Base-by-base conservation (phyloP, 2,797 vertebrate species). In the Numenius phaeopus region DNA sequence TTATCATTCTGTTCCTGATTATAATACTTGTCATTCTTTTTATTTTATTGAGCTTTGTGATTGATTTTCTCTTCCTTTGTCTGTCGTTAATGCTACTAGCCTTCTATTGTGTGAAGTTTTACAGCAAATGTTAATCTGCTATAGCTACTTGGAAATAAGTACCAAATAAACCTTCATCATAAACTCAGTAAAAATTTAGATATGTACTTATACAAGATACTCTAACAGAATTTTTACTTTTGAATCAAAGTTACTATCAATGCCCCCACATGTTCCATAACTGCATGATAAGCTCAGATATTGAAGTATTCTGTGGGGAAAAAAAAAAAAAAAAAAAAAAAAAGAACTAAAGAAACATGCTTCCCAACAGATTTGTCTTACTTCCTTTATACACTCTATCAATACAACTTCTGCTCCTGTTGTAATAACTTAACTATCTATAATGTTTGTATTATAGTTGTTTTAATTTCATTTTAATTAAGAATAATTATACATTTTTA, bases 1-100 rank as follows among this genome's bases (percentile, higher is more conserved):
- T 93, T 81, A 75, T 84, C 69, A 62, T 76, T 96, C 59, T 62
- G 34, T 90, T 95, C 46, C 23, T 84, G 57, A 87, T 88, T 94
- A 55, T 30, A 88, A 79, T 94, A 39, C 26, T 80, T 83, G 75
- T 84, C 73, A 76, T 90, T 88, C 42, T 86, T 91, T 67, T 73
- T 54, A 71, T 81, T 15, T 87, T 89, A 54, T 52, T 97, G 44
- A 83, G 55, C 37, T 42, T 54, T 59, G 40, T 87, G 72, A 75
- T 50, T 94, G 50, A 66, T 96, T 94, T 94, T 82, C 34, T 11
- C 13, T 82, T 62, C 49, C 76, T 89, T 94, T 89, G 32, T 90
- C 79, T 94, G 58, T 20, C 30, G 70, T 76, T 44, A 87, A 58
- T 77, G 29, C 26, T 85, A 11, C 15, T 83, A 65, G 21, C 58